Evolutionary conservation across 2,113 vertebrate genomes (phyloP), one percentile per base, ranked within the genome.

Genomic region (Dicentrarchus labrax): DNA sequence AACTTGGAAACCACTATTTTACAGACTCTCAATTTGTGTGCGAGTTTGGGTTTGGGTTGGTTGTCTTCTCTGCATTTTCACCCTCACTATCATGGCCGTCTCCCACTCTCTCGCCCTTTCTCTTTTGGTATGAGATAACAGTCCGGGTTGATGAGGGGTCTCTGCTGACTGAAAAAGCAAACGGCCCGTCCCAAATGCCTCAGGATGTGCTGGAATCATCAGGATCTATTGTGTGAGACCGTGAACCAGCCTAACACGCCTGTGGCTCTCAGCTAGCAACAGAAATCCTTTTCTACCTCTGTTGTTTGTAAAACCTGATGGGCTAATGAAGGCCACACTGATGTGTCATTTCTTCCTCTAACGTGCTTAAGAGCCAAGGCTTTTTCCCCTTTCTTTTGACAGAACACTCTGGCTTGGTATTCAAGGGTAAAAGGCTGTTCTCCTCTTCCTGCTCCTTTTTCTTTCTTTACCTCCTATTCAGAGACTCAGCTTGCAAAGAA

Each of bases 381-480:
- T 83, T 80, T 90, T 78, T 74, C 56, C 70, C 53, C 45, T 82
- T 72, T 86, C 73, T 90, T 83, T 91, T 91, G 89, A 93, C 89
- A 84, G 77, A 89, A 86, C 72, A 71, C 89, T 88, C 72, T 30
- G 74, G 75, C 89, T 89, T 78, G 74, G 82, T 88, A 93, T 93
- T 93, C 83, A 89, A 86, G 84, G 88, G 83, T 87, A 90, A 93
- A 91, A 93, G 87, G 82, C 85, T 64, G 69, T 85, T 93, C 87
- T 91, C 83, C 88, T 79, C 84, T 87, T 88, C 82, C 75, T 85
- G 57, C 72, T 89, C 51, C 70, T 82, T 89, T 78, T 81, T 66
- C 78, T 90, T 93, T 94, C 81, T 90, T 66, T 78, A 76, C 86
- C 85, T 88, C 81, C 90, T 77, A 91, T 93, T 93, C 87, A 90